Evolutionary conservation across 2,888 invertebrate genomes (phyloP).

Genomic region (Caenorhabditis imperialis): DNA sequence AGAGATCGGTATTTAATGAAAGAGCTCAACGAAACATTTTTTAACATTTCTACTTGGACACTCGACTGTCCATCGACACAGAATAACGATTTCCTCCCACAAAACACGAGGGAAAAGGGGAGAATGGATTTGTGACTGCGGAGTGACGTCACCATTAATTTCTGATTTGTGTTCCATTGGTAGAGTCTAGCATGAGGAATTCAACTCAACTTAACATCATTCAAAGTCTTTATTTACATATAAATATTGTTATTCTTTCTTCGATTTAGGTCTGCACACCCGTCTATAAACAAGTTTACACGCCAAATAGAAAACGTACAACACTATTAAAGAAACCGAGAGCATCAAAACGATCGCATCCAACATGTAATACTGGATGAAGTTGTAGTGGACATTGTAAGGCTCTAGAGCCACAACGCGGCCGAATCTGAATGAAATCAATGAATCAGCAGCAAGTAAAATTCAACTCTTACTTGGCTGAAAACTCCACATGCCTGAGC

Average conservation of each 20-base stretch:
- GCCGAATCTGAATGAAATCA: slow-evolving; percentile 1
- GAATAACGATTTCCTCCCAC: too few relatives aligned
- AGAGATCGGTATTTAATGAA: too few relatives aligned
- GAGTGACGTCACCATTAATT: slow-evolving; percentile 8
- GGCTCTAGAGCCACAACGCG: slow-evolving; percentile 10
- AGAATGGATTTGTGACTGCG: background rate
- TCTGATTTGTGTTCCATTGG: too few relatives aligned
- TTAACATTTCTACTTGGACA: too few relatives aligned
- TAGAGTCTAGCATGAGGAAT: too few relatives aligned
- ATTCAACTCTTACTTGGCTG: slow-evolving; percentile 13
- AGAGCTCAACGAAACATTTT: too few relatives aligned
- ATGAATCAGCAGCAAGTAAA: background rate
- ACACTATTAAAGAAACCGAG: background rate
- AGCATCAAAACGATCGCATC: background rate
- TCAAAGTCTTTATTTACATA: too few relatives aligned
- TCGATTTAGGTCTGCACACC: slow-evolving; percentile 8
- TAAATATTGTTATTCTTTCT: slow-evolving; percentile 3
- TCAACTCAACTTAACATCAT: too few relatives aligned
- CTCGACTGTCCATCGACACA: too few relatives aligned
- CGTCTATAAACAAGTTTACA: slow-evolving; percentile 2
- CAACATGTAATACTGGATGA: slow-evolving; percentile 18
- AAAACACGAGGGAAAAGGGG: background rate
- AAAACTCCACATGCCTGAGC: slow-evolving; percentile 23
- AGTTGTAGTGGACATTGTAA: slow-evolving; percentile 11
- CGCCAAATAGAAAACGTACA: background rate